These are phyloP conservation scores for Hippolais icterina DNA, from an alignment of 2,113 vertebrate species.

Conservation along the genomic window DNA sequence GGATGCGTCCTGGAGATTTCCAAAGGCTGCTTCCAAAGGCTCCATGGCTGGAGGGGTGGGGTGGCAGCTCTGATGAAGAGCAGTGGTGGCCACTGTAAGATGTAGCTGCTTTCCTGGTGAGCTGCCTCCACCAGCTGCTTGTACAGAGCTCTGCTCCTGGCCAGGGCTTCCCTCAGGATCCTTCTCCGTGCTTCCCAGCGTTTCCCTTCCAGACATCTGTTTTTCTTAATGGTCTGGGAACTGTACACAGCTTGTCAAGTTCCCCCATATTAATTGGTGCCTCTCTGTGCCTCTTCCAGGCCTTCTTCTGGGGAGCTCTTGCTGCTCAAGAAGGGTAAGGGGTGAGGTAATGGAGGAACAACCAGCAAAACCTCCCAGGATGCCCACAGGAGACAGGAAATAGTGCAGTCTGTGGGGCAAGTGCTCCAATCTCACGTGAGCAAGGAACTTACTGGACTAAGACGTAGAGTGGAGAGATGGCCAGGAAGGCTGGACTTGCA, in stretches of 20 bases:
- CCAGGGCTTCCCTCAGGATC: not conserved
- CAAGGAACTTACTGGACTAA: not conserved
- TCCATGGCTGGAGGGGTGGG: not conserved
- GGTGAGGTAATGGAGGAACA: not conserved
- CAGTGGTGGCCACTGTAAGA: not conserved
- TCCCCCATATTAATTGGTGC: constrained; percentile 13
- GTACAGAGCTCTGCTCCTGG: not conserved
- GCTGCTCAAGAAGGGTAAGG: not conserved
- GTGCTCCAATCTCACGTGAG: not conserved
- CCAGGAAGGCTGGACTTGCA: not conserved
- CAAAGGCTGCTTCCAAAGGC: not conserved
- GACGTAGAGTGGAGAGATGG: not conserved
- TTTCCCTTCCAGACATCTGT: constrained; percentile 34
- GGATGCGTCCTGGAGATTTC: not conserved
- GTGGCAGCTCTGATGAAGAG: not conserved
- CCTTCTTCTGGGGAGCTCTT: not conserved
- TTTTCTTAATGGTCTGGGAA: constrained; percentile 39
- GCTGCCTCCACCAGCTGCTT: not conserved
- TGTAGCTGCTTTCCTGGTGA: not conserved
- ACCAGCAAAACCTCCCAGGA: not conserved
- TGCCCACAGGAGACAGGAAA: not conserved
- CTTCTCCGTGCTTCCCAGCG: not conserved
- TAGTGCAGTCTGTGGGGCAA: not conserved
- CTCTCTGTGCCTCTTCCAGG: not conserved
- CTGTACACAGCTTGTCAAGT: constrained; percentile 36